Evolutionary conservation across 2,113 vertebrate species (phyloP), one percentile per base, ranked within the genome.

Genomic region (Gallinago media): DNA sequence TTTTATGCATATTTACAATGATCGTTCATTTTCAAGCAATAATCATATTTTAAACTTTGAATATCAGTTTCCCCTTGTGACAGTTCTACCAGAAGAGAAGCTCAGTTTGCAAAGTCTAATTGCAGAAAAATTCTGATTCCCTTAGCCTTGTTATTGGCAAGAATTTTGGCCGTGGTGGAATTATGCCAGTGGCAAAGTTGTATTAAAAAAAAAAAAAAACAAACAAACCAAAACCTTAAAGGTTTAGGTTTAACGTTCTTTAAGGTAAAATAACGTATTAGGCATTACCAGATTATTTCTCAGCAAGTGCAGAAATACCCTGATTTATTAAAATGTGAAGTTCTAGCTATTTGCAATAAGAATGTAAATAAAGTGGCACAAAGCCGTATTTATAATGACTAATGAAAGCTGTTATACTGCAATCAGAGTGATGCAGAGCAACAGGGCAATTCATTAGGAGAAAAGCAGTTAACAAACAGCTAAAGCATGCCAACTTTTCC

Each of bases 361-460:
- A 97, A 97, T 97, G 86, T 98, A 98, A 98, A 98, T 97, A 97
- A 96, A 13, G 22, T 97, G 96, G 88, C 97, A 97, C 94, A 86
- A 96, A 98, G 98, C 94, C 36, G 44, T 98, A 95, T 98, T 98
- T 98, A 66, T 97, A 96, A 82, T 97, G 96, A 97, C 96, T 98
- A 98, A 98, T 98, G 97, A 98, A 98, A 97, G 95, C 96, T 98
- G 95, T 97, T 98, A 95, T 73, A 94, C 95, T 97, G 65, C 95
- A 98, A 94, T 97, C 97, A 97, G 95, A 94, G 96, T 96, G 96
- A 98, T 98, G 80, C 97, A 98, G 97, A 97, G 96, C 96, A 98
- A 97, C 96, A 97, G 97, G 96, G 95, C 97, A 97, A 96, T 98
- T 98, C 94, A 97, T 98, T 98, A 98, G 84, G 93, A 98, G 95